Base-by-base conservation (phyloP, 2,888 invertebrate genomes). In the Oegoconia quadripuncta region DNA sequence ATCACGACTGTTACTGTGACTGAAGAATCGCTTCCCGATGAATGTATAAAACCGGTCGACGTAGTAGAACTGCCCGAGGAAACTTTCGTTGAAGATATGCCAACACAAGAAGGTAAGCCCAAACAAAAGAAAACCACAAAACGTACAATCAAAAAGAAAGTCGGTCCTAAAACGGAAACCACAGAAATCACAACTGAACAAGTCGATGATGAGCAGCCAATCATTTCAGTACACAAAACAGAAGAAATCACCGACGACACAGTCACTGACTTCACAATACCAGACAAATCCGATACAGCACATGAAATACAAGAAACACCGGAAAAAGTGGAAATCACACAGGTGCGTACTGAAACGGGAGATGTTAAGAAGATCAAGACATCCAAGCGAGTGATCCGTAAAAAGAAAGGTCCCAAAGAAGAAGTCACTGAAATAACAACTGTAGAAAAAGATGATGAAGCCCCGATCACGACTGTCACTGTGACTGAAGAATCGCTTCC, bases 81-180 rank as follows among this genome's bases (percentile, higher is more conserved):
- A 0, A 68, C 63, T 1, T 44, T 39, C 2, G 40, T 48, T 57
- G 67, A 31, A 67, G 74, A 45, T 17, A 27, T 18, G 62, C 26
- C 54, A 38, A 61, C 76, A 22, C 48, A 76, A 18, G 73, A 82
- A 2, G 40, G 40, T 27, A 59, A 74, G 59, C 57, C 38, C 48
- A 78, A 41, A 64, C 80, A 58, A 65, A 80, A 39, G 64, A 66
- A 76, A 18, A 71, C 33, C 4, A 61, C 44, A 46, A 87, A 81
- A 5, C 71, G 76, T 42, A 59, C 76, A 3, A 81, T 88, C 11
- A 83, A 79, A 46, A 83, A 87, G 50, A 63, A 73, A 2, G 56
- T 71, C 28, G 74, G 65, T 43, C 44, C 61, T 32, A 72, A 69
- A 55, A 41, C 62, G 39, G 65, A 41, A 41, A 36, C 28, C 3